Conservation (phyloP, 1,140 invertebrate species). For the Xylocopa sonorina region DNA sequence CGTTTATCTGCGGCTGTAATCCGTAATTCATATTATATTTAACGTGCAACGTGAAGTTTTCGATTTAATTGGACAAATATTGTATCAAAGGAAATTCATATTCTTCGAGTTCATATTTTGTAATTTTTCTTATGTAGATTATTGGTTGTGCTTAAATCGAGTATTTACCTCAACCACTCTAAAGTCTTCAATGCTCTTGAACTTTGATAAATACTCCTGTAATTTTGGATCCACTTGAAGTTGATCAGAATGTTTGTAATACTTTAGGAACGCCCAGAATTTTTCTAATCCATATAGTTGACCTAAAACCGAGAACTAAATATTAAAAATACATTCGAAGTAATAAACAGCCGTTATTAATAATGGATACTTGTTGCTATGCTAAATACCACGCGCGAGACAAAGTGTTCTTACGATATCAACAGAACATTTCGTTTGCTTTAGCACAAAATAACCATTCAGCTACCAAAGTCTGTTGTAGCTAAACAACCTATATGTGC, state of each 20-base stretch:
- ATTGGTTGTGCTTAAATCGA: too few relatives aligned
- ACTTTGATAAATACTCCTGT: conserved; percentile 91
- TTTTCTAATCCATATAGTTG: conserved; percentile 99
- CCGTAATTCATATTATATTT: too few relatives aligned
- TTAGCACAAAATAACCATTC: conserved; percentile 60
- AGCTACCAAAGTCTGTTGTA: conserved; percentile 7
- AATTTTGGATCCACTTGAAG: conserved; percentile 92
- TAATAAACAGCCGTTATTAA: background rate
- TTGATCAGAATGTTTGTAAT: conserved; percentile 91
- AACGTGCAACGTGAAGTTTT: too few relatives aligned
- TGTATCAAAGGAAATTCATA: too few relatives aligned
- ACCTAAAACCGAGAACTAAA: conserved; percentile 84
- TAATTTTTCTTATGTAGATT: background rate
- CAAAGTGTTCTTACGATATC: conserved; percentile 20
- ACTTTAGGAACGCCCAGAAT: conserved; percentile 99
- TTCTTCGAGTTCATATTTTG: background rate
- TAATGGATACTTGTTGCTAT: conserved; percentile 21
- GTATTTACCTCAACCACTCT: conserved; percentile 86
- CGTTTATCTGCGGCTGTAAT: conserved; percentile 83
- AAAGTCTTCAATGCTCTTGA: conserved; percentile 98
- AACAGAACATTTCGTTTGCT: conserved; percentile 55
- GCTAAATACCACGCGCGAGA: conserved; percentile 46
- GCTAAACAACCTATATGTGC: conserved; percentile 58
- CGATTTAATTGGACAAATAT: too few relatives aligned
- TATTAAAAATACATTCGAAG: background rate